Base-by-base conservation (phyloP, 2,113 vertebrate species). In the Triplophysa siluroides region DNA sequence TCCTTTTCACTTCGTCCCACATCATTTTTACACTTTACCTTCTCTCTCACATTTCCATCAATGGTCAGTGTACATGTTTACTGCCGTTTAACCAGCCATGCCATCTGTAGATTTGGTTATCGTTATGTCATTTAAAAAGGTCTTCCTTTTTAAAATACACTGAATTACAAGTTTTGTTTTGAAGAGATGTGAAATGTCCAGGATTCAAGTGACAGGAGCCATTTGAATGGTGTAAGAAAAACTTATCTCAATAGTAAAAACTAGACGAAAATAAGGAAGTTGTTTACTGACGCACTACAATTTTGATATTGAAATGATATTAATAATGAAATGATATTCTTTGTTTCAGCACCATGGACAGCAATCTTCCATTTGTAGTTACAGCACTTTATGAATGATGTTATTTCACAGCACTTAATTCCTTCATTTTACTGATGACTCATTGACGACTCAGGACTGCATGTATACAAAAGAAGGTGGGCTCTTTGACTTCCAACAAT, bases 31-130 rank as follows among this genome's bases (percentile, higher is more conserved):
- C 43, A 29, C 24, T n/a, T 9, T 9, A 3, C 5, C 6, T 24
- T 24, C 50, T 74, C 69, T 74, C 76, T 47, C 62, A 16, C 18
- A 2, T 68, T 45, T 73, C 11, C 33, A 66, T 73, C 69, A 56
- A 52, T 47, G 23, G 5, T 67, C 19, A 75, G 71, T 67, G 29
- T 62, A 58, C 50, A 56, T 7, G 1, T 33, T 64, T 26, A 21
- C 19, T 29, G n/a, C 63, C 68, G 79, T 75, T 67, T 58, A 73
- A 73, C 69, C 78, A 73, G 60, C 69, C 78, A 38, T 80, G 78
- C 68, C 8, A 41, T 52, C 19, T 10, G 68, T 68, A 64, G 78
- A 43, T 79, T 71, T 79, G 60, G 58, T n/a, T 63, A 26, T 43
- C 16, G 8, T 73, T 29, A 43, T 16, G 50, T 73, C 1, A 2